phyloP scores from a whole-genome alignment of 2,797 vertebrate species.

The Fistularia tabacaria region DNA sequence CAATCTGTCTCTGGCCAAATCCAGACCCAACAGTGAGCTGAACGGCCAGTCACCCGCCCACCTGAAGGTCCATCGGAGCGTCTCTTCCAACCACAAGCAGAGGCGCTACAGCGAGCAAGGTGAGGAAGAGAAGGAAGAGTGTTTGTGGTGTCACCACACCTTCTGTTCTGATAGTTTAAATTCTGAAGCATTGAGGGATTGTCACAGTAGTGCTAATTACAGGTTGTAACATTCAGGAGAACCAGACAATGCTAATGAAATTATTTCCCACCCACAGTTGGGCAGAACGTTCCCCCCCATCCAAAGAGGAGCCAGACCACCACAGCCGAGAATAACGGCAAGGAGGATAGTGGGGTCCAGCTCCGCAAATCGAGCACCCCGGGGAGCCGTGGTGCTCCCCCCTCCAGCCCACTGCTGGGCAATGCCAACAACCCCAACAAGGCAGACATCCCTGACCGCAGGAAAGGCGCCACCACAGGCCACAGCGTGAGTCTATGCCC shows the following conservation, averaged over 20 bases:
- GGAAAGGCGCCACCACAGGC: conserved; percentile 83
- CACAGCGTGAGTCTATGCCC: conserved; percentile 82
- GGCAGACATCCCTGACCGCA: conserved; percentile 95
- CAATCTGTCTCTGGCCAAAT: conserved; percentile 91
- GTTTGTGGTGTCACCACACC: background rate
- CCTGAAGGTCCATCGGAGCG: conserved; percentile 91
- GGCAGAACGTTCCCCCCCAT: conserved; percentile 85
- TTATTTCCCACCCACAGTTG: conserved; percentile 68
- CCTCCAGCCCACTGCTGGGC: conserved; percentile 91
- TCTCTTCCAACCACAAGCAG: conserved; percentile 94
- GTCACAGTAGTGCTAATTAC: background rate
- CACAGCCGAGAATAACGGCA: conserved; percentile 82
- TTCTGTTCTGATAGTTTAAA: background rate
- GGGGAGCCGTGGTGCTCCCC: conserved; percentile 79
- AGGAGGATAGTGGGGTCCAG: conserved; percentile 85
- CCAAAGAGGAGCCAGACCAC: conserved; percentile 92
- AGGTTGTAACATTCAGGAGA: background rate
- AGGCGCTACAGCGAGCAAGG: conserved; percentile 96
- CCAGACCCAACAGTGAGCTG: conserved; percentile 90
- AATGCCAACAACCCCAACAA: conserved; percentile 98
- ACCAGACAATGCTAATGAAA: background rate
- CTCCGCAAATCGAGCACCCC: conserved; percentile 83
- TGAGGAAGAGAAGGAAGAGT: conserved; percentile 50
- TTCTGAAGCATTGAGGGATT: no score
- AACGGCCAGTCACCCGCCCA: conserved; percentile 94